Evolutionary conservation across 2,113 vertebrate species (phyloP), one percentile per base, ranked within the genome.

Genomic region (Illadopsis cleaveri): DNA sequence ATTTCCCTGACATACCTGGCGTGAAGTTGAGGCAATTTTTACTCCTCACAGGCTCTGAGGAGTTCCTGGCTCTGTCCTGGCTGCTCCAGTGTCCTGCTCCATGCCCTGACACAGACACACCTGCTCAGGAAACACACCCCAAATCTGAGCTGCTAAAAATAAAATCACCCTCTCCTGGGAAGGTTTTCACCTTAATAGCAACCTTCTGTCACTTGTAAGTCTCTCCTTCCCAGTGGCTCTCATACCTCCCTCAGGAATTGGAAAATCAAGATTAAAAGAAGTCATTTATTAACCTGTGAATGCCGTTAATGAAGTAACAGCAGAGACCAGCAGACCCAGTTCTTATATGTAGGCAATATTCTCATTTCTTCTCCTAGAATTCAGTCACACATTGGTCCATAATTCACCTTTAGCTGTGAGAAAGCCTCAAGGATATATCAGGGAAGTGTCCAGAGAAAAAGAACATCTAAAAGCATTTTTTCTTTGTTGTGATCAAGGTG

Each of bases 321-420:
- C 38, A 54, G 44, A 31, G 73, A 58, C 15, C 40, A 81, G 22
- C 17, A 53, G 37, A 35, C 9, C 27, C 11, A 1, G 23, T 23
- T 65, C 31, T 48, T 51, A 33, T 27, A 50, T 64, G 28, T 2
- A 16, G 45, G 48, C 33, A 70, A 66, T 48, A 33, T 42, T 75
- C 66, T 68, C 66, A 37, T 66, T 76, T 53, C 45, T 15, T 0
- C 21, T 79, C 48, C 33, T 30, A 31, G 35, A 50, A 19, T 3
- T 3, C 42, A 44, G 42, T 13, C 45, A 28, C 6, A 22, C 25
- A 0, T 1, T 12, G 3, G 35, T 18, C 21, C 11, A 25, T 4
- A 20, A 68, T 11, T 80, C 20, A 47, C 51, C 38, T 81, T 61
- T 13, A 57, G 58, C 65, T 86, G 24, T 24, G 60, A 65, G 47